Percentiles rank a stretch among this genome's conserved stretches.
Evolutionary conservation across 1,140 invertebrate genomes (phyloP).

Genomic region (Cherax quadricarinatus): DNA sequence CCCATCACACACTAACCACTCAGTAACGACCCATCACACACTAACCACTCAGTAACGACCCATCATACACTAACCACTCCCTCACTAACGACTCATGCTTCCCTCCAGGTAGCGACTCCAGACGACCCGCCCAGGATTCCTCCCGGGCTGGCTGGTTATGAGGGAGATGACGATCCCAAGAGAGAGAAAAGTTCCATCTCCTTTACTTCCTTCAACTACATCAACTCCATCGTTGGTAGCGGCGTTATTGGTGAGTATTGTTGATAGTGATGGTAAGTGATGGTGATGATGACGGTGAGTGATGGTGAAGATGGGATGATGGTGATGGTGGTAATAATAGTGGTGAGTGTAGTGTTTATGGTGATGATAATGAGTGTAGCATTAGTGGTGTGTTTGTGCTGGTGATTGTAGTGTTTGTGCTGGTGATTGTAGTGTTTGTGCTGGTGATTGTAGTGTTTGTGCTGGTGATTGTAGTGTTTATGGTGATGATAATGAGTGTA

Average conservation of each 20-base stretch:
- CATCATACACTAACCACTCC: neutral
- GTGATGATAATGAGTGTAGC: no score
- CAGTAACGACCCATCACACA: no score
- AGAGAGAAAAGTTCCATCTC: slow-evolving; percentile 80
- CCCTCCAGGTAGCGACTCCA: slow-evolving; percentile 58
- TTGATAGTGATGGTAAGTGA: neutral
- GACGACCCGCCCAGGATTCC: slow-evolving; percentile 57
- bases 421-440: no score
- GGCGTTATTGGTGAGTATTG: slow-evolving; percentile 87
- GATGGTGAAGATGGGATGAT: neutral
- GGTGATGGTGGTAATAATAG: no score
- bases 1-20: no score
- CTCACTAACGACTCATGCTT: neutral
- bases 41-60: no score
- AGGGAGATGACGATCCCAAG: slow-evolving; percentile 70
- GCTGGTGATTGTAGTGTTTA: no score
- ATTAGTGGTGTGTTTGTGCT: no score
- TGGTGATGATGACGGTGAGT: neutral
- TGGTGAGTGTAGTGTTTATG: no score
- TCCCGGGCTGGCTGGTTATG: slow-evolving; percentile 62
- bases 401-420: no score
- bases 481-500: no score
- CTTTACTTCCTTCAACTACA: slow-evolving; percentile 93
- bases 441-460: no score
- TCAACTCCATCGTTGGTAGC: slow-evolving; percentile 94